Percentiles rank a stretch among this genome's conserved stretches.
These are phyloP conservation scores for Rhagonycha fulva DNA, from an alignment of 2,888 invertebrate species.

Conservation along the genomic window DNA sequence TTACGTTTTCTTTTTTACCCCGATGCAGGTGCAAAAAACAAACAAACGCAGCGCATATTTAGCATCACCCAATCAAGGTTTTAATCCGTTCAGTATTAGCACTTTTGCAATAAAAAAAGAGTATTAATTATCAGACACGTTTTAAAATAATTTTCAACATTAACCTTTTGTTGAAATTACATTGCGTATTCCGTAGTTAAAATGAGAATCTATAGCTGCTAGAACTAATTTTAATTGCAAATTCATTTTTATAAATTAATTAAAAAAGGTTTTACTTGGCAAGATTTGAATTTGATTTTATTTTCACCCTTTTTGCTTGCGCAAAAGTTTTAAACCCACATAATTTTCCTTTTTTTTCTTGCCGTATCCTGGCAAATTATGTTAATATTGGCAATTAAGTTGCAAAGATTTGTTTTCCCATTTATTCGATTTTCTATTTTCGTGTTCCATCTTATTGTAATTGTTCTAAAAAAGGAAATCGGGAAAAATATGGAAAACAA, in stretches of 20 bases:
- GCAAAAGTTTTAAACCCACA: neutral
- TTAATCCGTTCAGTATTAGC: neutral
- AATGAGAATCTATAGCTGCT: neutral
- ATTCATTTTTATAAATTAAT: neutral
- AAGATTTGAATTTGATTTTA: neutral
- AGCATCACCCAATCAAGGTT: neutral
- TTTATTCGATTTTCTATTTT: neutral
- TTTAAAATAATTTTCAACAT: neutral
- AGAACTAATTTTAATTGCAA: neutral
- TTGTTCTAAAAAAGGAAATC: neutral
- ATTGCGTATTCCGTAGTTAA: neutral
- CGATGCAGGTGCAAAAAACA: no score
- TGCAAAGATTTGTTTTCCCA: neutral
- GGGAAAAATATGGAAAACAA: neutral
- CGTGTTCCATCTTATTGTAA: neutral
- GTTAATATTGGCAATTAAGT: neutral
- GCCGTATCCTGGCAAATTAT: neutral
- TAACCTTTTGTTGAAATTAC: neutral
- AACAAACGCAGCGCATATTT: no score
- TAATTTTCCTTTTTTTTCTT: neutral
- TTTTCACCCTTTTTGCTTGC: neutral
- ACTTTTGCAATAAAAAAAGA: neutral
- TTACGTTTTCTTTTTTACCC: neutral
- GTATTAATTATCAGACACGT: neutral
- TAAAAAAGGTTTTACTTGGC: neutral